These are phyloP conservation scores for Macrocentrus cingulum DNA, from an alignment of 1,140 invertebrate genomes.

Conservation along the genomic window DNA sequence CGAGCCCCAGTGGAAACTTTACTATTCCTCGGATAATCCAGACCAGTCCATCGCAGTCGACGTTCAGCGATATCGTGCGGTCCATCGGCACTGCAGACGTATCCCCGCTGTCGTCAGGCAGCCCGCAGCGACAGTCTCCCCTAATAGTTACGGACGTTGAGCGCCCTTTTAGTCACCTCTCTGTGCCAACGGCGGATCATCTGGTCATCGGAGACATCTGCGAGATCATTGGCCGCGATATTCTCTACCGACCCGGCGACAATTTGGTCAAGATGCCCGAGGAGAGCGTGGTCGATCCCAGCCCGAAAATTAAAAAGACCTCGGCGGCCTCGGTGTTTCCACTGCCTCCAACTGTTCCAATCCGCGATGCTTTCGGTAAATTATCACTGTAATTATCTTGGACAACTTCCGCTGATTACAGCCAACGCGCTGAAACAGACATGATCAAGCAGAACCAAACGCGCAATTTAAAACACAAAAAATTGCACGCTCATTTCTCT, in stretches of 20 bases:
- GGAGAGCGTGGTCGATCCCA: conserved; percentile 12
- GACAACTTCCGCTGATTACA: too few relatives aligned
- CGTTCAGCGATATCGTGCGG: conserved; percentile 34
- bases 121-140: conserved; percentile 20
- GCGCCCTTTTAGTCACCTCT: background rate
- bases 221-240: conserved; percentile 21
- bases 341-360: conserved; percentile 32
- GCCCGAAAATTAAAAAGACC: conserved; percentile 35
- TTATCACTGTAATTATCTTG: background rate
- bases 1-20: conserved; percentile 25
- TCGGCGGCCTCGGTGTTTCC: conserved; percentile 43
- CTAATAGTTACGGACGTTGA: background rate
- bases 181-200: conserved; percentile 15
- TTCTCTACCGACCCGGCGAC: conserved; percentile 37
- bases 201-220: conserved; percentile 9
- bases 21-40: conserved; percentile 7
- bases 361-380: conserved; percentile 49
- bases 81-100: conserved; percentile 34
- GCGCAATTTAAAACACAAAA: too few relatives aligned
- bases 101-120: conserved; percentile 28
- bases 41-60: conserved; percentile 34
- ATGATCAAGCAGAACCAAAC: too few relatives aligned
- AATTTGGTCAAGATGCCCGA: conserved; percentile 29
- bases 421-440: too few relatives aligned
- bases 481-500: too few relatives aligned